These are phyloP conservation scores for Oryctolagus cuniculus DNA, from an alignment of 2,113 vertebrate genomes.

Conservation along the genomic window DNA sequence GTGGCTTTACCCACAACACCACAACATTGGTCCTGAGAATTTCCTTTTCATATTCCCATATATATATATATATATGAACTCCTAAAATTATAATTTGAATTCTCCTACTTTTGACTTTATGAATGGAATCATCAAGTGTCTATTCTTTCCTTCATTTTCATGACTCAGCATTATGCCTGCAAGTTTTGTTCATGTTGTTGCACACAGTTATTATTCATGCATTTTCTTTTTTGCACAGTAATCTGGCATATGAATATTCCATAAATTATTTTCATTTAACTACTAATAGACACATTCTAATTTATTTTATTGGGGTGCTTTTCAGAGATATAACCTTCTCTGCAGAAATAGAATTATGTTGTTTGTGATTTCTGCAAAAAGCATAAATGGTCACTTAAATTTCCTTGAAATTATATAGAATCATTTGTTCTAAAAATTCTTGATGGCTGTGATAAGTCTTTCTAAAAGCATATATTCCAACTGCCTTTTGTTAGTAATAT, in stretches of 20 bases:
- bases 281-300: neutral
- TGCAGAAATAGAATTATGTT: neutral
- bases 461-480: neutral
- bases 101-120: neutral
- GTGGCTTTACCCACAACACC: no score
- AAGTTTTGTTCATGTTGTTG: neutral
- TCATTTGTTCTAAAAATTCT: neutral
- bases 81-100: neutral
- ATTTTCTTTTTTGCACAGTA: slow-evolving; percentile 4
- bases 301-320: neutral
- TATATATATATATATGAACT: no score
- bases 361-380: neutral
- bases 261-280: neutral
- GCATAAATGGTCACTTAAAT: neutral
- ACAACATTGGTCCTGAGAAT: no score
- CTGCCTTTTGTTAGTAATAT: neutral
- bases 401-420: neutral
- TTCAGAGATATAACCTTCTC: slow-evolving; percentile 3
- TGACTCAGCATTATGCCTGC: neutral
- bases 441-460: neutral
- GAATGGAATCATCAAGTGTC: neutral
- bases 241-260: neutral
- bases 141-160: neutral
- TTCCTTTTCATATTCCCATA: no score
- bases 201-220: neutral